Percentiles rank a stretch among this genome's conserved stretches.
phyloP scores from a whole-genome alignment of 1,140 invertebrate genomes.

The Aphidius ervi region DNA sequence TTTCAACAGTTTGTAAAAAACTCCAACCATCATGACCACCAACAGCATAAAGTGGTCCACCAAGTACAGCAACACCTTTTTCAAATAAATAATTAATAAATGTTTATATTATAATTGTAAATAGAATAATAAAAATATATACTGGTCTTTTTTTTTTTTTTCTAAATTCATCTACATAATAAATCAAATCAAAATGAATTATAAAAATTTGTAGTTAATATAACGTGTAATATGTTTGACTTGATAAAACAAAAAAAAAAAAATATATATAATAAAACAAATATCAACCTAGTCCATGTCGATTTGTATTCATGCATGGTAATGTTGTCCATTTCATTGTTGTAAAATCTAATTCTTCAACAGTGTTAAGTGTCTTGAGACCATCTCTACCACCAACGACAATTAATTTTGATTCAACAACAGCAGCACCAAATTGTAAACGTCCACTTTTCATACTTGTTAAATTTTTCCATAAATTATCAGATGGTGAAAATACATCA shows the following conservation, averaged over 20 bases:
- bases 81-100: constrained; percentile 15
- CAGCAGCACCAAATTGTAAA: constrained; percentile 85
- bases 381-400: constrained; percentile 88
- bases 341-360: constrained; percentile 79
- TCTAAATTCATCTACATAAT: no score
- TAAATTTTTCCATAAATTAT: constrained; percentile 75
- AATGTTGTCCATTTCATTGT: constrained; percentile 75
- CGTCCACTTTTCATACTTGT: constrained; percentile 77
- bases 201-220: background rate
- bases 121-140: background rate
- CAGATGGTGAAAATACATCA: constrained; percentile 82
- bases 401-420: constrained; percentile 78
- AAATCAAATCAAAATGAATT: background rate
- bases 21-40: constrained; percentile 95
- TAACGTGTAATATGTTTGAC: background rate
- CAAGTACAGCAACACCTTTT: constrained; percentile 78
- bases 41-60: constrained; percentile 87
- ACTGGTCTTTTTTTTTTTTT: background rate
- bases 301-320: constrained; percentile 86
- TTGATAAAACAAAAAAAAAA: background rate
- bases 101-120: background rate
- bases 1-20: constrained; percentile 88
- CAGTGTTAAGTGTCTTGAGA: constrained; percentile 86
- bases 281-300: constrained; percentile 70
- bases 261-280: background rate